Evolutionary conservation across 2,888 invertebrate genomes (phyloP), one percentile per base, ranked within the genome.

Genomic region (Taphrorychus bicolor): DNA sequence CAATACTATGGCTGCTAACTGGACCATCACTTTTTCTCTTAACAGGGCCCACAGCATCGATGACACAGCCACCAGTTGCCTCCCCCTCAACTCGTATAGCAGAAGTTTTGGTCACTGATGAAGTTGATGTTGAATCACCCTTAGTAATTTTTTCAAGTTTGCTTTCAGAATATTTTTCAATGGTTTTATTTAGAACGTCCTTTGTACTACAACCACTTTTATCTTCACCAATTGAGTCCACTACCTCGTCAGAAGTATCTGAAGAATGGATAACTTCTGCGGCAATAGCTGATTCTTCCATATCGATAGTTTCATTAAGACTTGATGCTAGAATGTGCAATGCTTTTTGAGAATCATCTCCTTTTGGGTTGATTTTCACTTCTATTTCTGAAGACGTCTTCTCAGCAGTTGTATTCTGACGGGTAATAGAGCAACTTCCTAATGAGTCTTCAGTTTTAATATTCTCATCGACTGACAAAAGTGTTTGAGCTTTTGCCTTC

Each of bases 261-360:
- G 45, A 5, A 5, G 51, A 40, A n/a, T n/a, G n/a, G 24, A 56
- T 40, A 1, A 56, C 14, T 9, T 60, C 69, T 23, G 54, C 59
- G 1, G 22, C 59, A 41, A 64, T 69, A 23, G 69, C 69, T 0
- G 69, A 69, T 21, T 59, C 69, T 52, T 64, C 69, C n/a, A 59
- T 51, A 57, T 69, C 69, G 16, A 69, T 69, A 11, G 69, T 64
- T 24, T 57, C 32, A 32, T 59, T 56, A 2, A 69, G 14, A 52
- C 69, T 69, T 21, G 51, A n/a, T 9, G 64, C 64, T 18, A 69
- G 23, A n/a, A n/a, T 16, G 32, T 64, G 57, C 24, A 64, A 32
- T 11, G 21, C 60, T 56, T 56, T 60, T 21, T 56, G 16, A 7
- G 57, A 60, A 40, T 66, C n/a, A n/a, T n/a, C n/a, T n/a, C n/a